Conservation (phyloP, 2,888 invertebrate species). For the Lithophane ornitopus region DNA sequence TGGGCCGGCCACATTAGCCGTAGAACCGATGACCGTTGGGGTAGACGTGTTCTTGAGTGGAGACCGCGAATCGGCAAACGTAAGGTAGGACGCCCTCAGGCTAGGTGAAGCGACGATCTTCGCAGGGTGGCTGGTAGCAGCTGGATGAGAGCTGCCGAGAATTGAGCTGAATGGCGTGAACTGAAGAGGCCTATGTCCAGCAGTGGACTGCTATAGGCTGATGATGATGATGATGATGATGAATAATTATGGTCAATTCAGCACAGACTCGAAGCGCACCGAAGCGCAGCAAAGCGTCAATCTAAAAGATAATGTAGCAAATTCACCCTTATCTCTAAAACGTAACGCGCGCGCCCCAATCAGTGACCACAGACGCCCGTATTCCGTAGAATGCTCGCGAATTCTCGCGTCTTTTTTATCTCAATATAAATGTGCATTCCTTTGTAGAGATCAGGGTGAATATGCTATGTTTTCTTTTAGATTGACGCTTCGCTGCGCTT, state of each 20-base stretch:
- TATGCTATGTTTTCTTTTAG: neutral
- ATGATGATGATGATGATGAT: too few species aligned
- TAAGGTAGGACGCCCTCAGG: too few species aligned
- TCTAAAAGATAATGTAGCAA: neutral
- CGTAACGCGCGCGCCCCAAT: neutral
- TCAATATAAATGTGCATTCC: neutral
- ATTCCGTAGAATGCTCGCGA: neutral
- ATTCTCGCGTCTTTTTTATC: neutral
- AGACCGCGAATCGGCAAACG: too few species aligned
- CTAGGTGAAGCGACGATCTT: too few species aligned
- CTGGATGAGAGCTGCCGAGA: too few species aligned
- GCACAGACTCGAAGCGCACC: neutral
- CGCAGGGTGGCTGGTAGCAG: too few species aligned
- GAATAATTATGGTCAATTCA: neutral
- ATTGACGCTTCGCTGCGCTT: neutral
- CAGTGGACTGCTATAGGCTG: too few species aligned
- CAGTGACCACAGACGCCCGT: neutral
- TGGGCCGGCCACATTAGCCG: too few species aligned
- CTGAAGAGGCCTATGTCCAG: too few species aligned
- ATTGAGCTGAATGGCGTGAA: too few species aligned
- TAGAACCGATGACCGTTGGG: too few species aligned
- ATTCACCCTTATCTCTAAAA: neutral
- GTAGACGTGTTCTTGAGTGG: too few species aligned
- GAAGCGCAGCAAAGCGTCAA: neutral
- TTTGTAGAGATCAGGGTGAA: neutral